Evolutionary conservation across 92 coral and sea anemone genomes (phyloP), one percentile per base, ranked within the genome.

Genomic region (Pocillopora meandrina): DNA sequence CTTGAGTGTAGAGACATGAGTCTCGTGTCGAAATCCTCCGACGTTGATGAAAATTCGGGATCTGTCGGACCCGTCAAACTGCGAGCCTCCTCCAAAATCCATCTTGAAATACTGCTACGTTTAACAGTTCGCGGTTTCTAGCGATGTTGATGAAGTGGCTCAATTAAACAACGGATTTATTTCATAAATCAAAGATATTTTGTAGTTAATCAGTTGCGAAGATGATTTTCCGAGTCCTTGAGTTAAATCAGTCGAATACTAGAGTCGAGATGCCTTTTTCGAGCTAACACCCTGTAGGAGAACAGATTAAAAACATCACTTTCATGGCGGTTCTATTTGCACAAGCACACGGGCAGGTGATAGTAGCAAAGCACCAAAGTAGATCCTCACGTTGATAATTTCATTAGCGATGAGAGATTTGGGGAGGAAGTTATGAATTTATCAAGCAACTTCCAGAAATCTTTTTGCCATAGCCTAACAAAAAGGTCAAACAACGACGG

Each of bases 11-110:
- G 93, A 79, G 21, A 94, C 83, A 73, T 84, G 89, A 23, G 98
- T 94, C 71, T 94, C 95, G 62, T 94, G 98, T 10, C 98, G 91
- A 64, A 94, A 82, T 47, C 98, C 98, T 0, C 98, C 98, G 33
- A 94, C 98, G 75, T 94, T 94, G 57, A 94, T 94, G 23, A 87
- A 87, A 7, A 94, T 86, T 21, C 95, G 87, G 14, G 92, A 89
- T 31, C 84, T 92, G 72, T 90, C 97, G 13, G 91, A 76, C 72
- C 88, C 85, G 3, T 91, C 90, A 69, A 73, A 79, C 64, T 84
- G 89, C 42, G 90, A 87, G 13, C 81, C 85, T 65, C 78, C 75
- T 10, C 59, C 79, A 65, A 87, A 87, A 83, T 88, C 91, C 94
- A 91, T 91, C 3, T 52, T 86, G 65, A 42, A 59, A 84, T 66